Base-by-base conservation (phyloP, 2,888 invertebrate genomes). In the Gerosis bhagava region DNA sequence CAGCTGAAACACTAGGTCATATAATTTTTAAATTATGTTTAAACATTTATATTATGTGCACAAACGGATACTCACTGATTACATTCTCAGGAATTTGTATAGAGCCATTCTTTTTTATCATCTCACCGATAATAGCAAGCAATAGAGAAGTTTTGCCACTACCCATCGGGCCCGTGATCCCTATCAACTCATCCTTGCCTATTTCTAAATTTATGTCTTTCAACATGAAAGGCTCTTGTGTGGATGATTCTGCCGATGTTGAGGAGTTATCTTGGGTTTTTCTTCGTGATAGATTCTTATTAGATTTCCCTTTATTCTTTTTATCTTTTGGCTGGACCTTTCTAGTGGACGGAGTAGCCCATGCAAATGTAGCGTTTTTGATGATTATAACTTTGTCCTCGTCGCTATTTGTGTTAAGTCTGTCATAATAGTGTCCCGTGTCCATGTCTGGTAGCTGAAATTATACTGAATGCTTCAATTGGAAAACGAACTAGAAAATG, bases 121-220 rank as follows among this genome's bases (percentile, higher is more conserved):
- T 92, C 73, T 98, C 97, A 5, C 95, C 98, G 41, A 98, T 87
- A 40, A 99, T 91, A 1, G 97, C 95, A 42, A 94, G 91, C 13
- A 99, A 82, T 2, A 99, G 83, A 0, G 96, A 94, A 7, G 96
- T 95, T 83, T 99, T 99, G 6, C 99, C 99, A 62, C 95, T 93
- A 0, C 98, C 98, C 2, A 98, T 95, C 53, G 92, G 91, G 0
- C 98, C 98, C 58, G 96, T 93, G 7, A 99, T 89, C 16, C 98
- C 98, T 11, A 98, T 83, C 50, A 97, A 89, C 59, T 96, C 93
- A 0, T 95, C 95, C 90, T 94, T 75, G 5, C 81, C 80, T 11
- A 83, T 75, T 50, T 78, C 77, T 40, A 86, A 59, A 2, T 66
- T 69, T 41, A 88, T 73, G 37, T 83, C 76, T 28, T 59, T 73